phyloP scores from a whole-genome alignment of 2,113 vertebrate genomes.

The Merops nubicus region DNA sequence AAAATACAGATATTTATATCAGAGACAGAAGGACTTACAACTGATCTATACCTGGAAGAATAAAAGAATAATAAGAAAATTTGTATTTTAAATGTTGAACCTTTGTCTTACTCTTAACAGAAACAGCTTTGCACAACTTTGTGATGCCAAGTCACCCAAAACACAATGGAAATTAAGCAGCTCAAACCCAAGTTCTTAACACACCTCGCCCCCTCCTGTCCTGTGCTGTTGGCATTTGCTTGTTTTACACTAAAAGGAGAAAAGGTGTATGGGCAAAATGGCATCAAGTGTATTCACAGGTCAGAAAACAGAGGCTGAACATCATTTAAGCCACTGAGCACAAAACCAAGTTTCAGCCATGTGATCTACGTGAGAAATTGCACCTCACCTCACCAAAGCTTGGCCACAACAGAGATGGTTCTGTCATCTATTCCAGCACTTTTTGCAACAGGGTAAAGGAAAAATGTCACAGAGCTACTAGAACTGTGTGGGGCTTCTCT shows the following conservation, averaged over 20 bases:
- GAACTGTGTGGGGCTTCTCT: neutral
- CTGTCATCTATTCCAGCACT: neutral
- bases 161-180: neutral
- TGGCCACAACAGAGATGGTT: accelerated
- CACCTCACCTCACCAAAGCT: neutral
- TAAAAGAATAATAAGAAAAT: neutral
- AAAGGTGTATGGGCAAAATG: neutral
- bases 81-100: neutral
- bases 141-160: neutral
- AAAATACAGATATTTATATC: neutral
- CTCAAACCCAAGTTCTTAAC: neutral
- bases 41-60: neutral
- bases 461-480: neutral
- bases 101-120: neutral
- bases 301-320: neutral
- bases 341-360: neutral
- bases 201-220: neutral
- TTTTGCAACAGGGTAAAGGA: neutral
- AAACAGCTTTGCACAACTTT: neutral
- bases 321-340: neutral
- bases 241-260: neutral
- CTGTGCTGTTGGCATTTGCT: neutral
- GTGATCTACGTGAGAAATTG: neutral
- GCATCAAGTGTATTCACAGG: neutral
- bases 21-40: neutral